Percentiles rank a stretch among this genome's conserved stretches.
Evolutionary conservation across 2,797 vertebrate species (phyloP).

Genomic region (Harpagifer antarcticus): DNA sequence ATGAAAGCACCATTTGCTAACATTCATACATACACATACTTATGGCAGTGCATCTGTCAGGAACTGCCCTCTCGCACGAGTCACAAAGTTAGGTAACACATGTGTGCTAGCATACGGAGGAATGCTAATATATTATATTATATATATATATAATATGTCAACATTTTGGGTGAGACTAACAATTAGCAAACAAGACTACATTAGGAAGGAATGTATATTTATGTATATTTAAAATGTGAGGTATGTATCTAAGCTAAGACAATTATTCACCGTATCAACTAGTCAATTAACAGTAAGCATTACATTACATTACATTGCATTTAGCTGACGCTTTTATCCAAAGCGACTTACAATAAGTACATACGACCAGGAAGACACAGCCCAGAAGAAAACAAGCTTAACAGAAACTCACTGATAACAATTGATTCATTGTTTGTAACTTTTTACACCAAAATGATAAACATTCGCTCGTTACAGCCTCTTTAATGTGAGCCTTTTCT

Average conservation of each 20-base stretch:
- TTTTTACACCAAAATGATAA: neutral
- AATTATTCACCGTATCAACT: no score
- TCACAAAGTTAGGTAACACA: neutral
- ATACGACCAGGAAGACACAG: no score
- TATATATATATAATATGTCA: no score
- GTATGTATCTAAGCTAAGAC: neutral
- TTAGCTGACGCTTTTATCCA: no score
- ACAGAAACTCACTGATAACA: neutral
- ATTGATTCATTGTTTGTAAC: neutral
- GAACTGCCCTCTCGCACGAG: neutral
- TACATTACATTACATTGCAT: no score
- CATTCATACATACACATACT: no score
- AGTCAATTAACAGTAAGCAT: neutral
- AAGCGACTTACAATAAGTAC: no score
- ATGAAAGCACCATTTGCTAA: no score
- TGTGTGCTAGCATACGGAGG: neutral
- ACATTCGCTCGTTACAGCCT: neutral
- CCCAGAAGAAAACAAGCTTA: no score
- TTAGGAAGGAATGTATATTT: no score
- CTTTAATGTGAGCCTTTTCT: neutral
- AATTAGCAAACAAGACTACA: neutral
- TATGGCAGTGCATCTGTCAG: neutral
- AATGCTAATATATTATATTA: no score
- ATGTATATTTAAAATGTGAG: neutral
- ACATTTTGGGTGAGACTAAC: neutral